Conservation (phyloP, 2,113 vertebrate species). For the Zootoca vivipara region DNA sequence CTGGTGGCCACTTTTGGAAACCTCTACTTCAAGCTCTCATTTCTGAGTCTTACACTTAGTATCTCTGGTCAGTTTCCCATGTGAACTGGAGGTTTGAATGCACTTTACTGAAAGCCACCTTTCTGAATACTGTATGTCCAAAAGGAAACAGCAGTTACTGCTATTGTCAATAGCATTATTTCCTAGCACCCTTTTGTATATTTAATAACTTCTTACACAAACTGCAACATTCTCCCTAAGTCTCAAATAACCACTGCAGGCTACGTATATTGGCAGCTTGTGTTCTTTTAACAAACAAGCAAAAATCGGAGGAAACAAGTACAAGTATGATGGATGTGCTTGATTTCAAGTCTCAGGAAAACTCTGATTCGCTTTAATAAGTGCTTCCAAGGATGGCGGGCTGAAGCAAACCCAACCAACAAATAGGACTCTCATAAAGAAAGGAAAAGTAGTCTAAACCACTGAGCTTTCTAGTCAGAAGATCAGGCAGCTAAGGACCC, state of each 20-base stretch:
- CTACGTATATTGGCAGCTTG: slow-evolving; percentile 3
- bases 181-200: slow-evolving; percentile 54
- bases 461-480: background rate
- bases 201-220: slow-evolving; percentile 46
- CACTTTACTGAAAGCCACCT: background rate
- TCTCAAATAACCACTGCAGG: slow-evolving; percentile 24
- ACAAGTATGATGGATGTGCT: slow-evolving; percentile 40
- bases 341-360: slow-evolving; percentile 59
- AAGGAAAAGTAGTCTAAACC: too few species aligned
- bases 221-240: slow-evolving; percentile 29
- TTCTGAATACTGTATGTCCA: background rate
- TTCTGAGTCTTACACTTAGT: background rate
- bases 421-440: slow-evolving; percentile 45
- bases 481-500: background rate
- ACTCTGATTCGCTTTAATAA: slow-evolving; percentile 69
- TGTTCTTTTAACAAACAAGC: slow-evolving; percentile 10
- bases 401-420: slow-evolving; percentile 39
- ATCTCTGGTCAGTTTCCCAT: background rate
- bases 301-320: slow-evolving; percentile 39
- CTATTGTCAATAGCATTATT: slow-evolving; percentile 68
- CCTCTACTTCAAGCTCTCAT: background rate
- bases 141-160: background rate
- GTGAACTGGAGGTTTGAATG: background rate
- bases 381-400: slow-evolving; percentile 39
- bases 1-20: too few species aligned